Conservation (phyloP, 53 echinoderm and acorn worm species). For the Stichopus horrens region DNA sequence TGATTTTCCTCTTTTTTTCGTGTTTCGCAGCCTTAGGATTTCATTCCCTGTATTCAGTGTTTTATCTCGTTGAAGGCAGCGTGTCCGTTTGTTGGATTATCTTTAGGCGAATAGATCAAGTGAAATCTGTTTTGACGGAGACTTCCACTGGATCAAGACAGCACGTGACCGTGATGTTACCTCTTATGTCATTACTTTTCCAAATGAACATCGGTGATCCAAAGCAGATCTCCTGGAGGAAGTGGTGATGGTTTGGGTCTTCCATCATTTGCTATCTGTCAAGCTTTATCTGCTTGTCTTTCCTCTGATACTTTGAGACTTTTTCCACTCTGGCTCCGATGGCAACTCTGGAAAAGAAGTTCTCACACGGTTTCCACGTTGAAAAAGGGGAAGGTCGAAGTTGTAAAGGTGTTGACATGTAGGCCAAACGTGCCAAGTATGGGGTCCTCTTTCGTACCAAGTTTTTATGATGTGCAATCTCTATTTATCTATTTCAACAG, state of each 20-base stretch:
- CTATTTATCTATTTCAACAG: slow-evolving; percentile 60
- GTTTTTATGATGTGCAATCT: slow-evolving; percentile 49
- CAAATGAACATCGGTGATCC: not conserved
- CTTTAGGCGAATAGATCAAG: not conserved
- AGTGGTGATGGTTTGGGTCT: not conserved
- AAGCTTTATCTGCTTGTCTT: not conserved
- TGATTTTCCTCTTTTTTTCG: no score
- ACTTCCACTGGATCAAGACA: not conserved
- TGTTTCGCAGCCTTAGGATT: no score
- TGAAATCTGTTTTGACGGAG: slow-evolving; percentile 8
- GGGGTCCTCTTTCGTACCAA: slow-evolving; percentile 32
- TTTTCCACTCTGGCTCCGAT: slow-evolving; percentile 18
- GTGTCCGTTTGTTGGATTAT: no score
- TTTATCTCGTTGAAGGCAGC: no score
- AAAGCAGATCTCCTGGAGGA: not conserved
- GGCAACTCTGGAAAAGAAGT: slow-evolving; percentile 10
- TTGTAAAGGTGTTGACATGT: slow-evolving; percentile 28
- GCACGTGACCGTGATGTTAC: not conserved
- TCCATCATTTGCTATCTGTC: not conserved
- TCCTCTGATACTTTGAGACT: not conserved
- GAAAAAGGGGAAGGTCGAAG: slow-evolving; percentile 1
- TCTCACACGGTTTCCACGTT: slow-evolving; percentile 34
- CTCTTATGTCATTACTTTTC: not conserved
- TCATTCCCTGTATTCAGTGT: no score
- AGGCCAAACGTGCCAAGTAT: slow-evolving; percentile 18